These are phyloP conservation scores for Eupithecia pulchellata DNA, from an alignment of 2,888 invertebrate genomes.

Conservation along the genomic window DNA sequence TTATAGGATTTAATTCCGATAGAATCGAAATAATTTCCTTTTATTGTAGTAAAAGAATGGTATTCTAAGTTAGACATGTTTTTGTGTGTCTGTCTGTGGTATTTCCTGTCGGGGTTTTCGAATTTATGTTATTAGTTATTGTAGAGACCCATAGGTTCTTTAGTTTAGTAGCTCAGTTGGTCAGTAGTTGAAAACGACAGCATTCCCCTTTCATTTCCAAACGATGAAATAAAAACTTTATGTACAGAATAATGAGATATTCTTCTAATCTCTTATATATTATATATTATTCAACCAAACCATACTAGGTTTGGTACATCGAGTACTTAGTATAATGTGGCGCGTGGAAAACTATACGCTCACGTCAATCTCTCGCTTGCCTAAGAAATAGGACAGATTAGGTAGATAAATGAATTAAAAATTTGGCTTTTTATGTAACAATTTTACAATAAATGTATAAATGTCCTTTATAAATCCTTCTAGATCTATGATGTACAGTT, in stretches of 20 bases:
- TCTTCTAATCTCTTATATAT: background rate
- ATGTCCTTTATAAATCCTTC: too few species aligned
- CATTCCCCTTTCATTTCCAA: background rate
- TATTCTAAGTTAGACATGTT: background rate
- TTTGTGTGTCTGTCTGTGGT: too few species aligned
- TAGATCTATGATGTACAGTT: background rate
- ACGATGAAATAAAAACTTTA: background rate
- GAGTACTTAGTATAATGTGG: too few species aligned
- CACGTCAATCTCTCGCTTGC: conserved; percentile 20
- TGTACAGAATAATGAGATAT: background rate
- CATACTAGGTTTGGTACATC: too few species aligned
- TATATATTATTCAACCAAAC: too few species aligned
- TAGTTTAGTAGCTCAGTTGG: too few species aligned
- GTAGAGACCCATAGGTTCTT: too few species aligned
- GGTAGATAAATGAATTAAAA: background rate
- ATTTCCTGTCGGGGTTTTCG: too few species aligned
- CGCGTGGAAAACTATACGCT: conserved; percentile 26
- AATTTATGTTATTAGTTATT: too few species aligned
- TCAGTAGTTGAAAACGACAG: too few species aligned
- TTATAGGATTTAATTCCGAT: background rate
- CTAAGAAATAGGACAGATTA: background rate
- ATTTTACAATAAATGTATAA: background rate
- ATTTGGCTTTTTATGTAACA: background rate
- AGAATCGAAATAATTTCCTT: background rate
- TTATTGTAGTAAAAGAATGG: background rate